These are phyloP conservation scores for Brenthis ino DNA, from an alignment of 2,888 invertebrate species.

Conservation along the genomic window DNA sequence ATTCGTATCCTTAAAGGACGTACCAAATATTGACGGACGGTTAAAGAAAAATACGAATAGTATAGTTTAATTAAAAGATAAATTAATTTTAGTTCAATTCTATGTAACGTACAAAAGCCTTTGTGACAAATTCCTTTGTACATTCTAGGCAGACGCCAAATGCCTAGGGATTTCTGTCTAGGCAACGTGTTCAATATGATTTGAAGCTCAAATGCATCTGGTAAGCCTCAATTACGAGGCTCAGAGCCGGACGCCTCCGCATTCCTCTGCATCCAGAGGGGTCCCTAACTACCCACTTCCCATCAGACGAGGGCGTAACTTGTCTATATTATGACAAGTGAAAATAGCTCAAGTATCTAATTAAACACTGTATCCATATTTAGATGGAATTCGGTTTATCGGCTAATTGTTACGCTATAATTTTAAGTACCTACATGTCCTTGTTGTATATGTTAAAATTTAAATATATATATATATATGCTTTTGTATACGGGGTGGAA, in stretches of 20 bases:
- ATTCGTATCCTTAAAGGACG: no score
- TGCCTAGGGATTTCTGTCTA: slow-evolving; percentile 1
- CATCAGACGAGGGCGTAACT: slow-evolving; percentile 35
- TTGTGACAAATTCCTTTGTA: slow-evolving; percentile 5
- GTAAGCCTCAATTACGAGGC: slow-evolving; percentile 32
- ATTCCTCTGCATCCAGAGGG: slow-evolving; percentile 54
- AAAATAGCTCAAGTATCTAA: background rate
- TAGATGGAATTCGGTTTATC: no score
- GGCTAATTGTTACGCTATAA: no score
- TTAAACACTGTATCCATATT: no score
- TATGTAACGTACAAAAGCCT: background rate
- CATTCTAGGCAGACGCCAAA: slow-evolving; percentile 1
- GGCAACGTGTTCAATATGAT: slow-evolving; percentile 27
- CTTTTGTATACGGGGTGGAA: no score
- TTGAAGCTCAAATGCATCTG: slow-evolving; percentile 21
- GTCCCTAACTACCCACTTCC: slow-evolving; percentile 49
- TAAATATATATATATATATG: no score
- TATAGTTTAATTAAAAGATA: background rate
- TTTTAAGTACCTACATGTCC: no score
- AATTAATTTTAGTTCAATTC: background rate
- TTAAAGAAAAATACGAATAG: no score
- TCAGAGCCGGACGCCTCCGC: slow-evolving; percentile 58
- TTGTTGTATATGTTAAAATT: no score
- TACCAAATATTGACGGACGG: no score
- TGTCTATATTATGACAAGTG: slow-evolving; percentile 9